Evolutionary conservation across 2,888 invertebrate genomes (phyloP).

Genomic region (Leptodirus hochenwartii): DNA sequence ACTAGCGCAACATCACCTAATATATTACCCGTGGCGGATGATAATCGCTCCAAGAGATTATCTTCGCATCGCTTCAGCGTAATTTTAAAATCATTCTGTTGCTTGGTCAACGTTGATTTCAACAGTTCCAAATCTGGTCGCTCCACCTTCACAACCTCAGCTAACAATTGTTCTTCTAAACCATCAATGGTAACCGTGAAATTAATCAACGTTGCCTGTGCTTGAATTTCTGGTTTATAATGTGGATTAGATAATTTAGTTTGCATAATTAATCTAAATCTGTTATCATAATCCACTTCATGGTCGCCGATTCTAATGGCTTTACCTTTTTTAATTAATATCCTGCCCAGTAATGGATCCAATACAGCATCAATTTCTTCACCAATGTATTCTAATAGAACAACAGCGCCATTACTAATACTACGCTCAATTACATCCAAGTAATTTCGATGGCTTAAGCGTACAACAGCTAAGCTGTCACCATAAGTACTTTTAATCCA

Average conservation of each 20-base stretch:
- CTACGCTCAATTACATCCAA: constrained; percentile 60
- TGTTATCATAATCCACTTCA: constrained; percentile 73
- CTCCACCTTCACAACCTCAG: constrained; percentile 85
- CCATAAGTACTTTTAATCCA: constrained; percentile 89
- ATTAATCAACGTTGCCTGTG: constrained; percentile 87
- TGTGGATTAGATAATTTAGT: constrained; percentile 92
- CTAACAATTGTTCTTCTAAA: constrained; percentile 81
- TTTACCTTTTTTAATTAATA: constrained; percentile 75
- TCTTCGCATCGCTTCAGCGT: constrained; percentile 83
- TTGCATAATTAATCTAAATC: constrained; percentile 71
- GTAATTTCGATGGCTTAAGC: constrained; percentile 67
- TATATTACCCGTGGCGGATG: constrained; percentile 83
- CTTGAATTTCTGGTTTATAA: constrained; percentile 93
- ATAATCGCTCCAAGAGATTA: constrained; percentile 66
- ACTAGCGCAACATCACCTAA: constrained; percentile 80
- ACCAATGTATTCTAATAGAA: constrained; percentile 77
- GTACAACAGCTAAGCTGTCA: constrained; percentile 49
- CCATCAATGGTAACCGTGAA: constrained; percentile 88
- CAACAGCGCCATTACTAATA: constrained; percentile 46
- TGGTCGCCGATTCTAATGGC: constrained; percentile 74
- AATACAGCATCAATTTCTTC: constrained; percentile 81
- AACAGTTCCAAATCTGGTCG: constrained; percentile 76
- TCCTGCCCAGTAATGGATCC: constrained; percentile 73
- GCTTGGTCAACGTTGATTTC: constrained; percentile 69
- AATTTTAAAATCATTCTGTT: constrained; percentile 90